These are phyloP conservation scores for Bolborhynchus lineola DNA, from an alignment of 2,113 vertebrate genomes.

Conservation along the genomic window DNA sequence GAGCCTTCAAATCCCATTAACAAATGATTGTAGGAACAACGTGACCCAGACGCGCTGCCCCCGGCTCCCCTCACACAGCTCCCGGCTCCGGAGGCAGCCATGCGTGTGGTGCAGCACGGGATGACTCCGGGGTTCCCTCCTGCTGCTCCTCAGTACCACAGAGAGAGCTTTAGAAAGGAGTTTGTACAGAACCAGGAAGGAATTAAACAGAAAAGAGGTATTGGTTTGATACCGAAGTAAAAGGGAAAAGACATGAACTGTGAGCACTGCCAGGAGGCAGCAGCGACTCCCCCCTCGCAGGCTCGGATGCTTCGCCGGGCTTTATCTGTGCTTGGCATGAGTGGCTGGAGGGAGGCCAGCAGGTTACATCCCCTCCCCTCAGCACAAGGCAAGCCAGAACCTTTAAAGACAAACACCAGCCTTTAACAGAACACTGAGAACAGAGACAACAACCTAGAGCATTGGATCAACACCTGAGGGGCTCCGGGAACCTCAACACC, in stretches of 20 bases:
- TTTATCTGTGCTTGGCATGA: not conserved
- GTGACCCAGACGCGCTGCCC: not conserved
- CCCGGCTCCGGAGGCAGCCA: not conserved
- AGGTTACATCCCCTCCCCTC: not conserved
- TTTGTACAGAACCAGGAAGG: not conserved
- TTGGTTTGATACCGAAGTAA: not conserved
- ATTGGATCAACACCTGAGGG: not conserved
- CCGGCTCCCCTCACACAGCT: not conserved
- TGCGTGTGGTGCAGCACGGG: fast-evolving
- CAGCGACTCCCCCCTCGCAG: not conserved
- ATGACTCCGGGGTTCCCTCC: not conserved
- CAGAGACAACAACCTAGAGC: not conserved
- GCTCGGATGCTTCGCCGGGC: not conserved
- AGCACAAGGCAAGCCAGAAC: not conserved
- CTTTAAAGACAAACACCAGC: not conserved
- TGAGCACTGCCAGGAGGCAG: not conserved
- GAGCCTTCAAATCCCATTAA: slow-evolving; percentile 44
- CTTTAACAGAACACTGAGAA: not conserved
- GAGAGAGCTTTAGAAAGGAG: not conserved
- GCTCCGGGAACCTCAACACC: not conserved
- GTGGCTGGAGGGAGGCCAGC: not conserved
- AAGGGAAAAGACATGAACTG: not conserved
- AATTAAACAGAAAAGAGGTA: not conserved
- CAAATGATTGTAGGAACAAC: not conserved
- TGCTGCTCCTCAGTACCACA: not conserved